phyloP scores from a whole-genome alignment of 2,113 vertebrate species.

The Siniperca knerii region DNA sequence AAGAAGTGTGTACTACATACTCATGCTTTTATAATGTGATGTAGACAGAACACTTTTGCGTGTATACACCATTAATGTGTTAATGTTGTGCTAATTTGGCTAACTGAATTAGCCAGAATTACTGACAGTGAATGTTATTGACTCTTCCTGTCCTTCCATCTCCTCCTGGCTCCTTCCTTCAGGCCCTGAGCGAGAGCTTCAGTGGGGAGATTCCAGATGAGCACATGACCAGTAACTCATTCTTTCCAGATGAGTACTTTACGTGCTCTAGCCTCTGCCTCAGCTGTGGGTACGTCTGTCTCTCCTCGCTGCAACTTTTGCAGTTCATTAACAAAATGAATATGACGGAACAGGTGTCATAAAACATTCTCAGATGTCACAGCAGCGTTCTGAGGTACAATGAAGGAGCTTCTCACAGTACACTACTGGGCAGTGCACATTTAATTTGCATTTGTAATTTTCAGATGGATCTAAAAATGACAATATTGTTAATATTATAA shows the following conservation, averaged over 20 bases:
- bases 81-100: background rate
- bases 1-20: too few relatives aligned
- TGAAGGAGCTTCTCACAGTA: background rate
- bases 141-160: background rate
- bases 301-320: background rate
- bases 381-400: background rate
- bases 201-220: slow-evolving; percentile 96
- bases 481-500: background rate
- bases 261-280: slow-evolving; percentile 96
- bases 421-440: background rate
- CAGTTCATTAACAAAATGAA: background rate
- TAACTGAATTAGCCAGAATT: background rate
- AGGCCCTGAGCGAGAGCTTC: slow-evolving; percentile 97
- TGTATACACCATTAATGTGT: background rate
- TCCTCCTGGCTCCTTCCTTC: slow-evolving; percentile 16
- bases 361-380: background rate
- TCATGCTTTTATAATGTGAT: background rate
- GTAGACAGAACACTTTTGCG: background rate
- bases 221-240: slow-evolving; percentile 94
- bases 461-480: background rate
- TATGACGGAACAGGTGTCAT: background rate
- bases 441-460: background rate
- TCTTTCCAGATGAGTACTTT: slow-evolving; percentile 99
- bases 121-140: background rate
- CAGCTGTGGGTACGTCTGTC: slow-evolving; percentile 93